These are phyloP conservation scores for Cathartes aura DNA, from an alignment of 2,113 vertebrate species.

Conservation along the genomic window DNA sequence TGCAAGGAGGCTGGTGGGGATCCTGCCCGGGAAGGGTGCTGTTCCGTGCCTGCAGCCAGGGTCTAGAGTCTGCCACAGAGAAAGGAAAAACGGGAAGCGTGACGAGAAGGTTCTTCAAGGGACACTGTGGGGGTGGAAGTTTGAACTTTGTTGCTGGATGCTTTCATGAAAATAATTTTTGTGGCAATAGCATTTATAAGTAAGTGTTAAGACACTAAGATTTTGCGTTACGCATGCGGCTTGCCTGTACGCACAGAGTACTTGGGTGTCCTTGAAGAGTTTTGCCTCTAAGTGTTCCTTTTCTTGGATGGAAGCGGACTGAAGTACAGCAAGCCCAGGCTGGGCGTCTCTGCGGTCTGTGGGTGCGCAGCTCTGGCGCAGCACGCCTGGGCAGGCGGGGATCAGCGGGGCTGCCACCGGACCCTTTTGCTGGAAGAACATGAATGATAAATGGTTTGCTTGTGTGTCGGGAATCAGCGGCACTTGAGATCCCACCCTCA, in stretches of 20 bases:
- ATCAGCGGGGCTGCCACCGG: rapidly evolving
- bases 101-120: neutral
- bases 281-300: neutral
- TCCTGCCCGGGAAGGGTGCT: neutral
- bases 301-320: rapidly evolving
- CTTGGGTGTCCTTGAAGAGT: neutral
- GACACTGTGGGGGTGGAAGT: neutral
- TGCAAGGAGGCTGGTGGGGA: neutral
- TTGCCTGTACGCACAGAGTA: neutral
- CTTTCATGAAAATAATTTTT: no score
- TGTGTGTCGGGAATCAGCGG: rapidly evolving
- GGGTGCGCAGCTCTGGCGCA: rapidly evolving
- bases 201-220: neutral
- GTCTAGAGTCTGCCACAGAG: neutral
- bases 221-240: neutral
- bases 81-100: no score
- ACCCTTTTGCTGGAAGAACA: no score
- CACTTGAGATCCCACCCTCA: neutral
- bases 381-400: neutral
- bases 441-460: rapidly evolving
- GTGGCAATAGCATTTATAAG: neutral
- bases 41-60: rapidly evolving
- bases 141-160: neutral
- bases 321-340: neutral
- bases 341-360: neutral